Conservation (phyloP, 2,113 vertebrate genomes). For the Neomonachus schauinslandi region DNA sequence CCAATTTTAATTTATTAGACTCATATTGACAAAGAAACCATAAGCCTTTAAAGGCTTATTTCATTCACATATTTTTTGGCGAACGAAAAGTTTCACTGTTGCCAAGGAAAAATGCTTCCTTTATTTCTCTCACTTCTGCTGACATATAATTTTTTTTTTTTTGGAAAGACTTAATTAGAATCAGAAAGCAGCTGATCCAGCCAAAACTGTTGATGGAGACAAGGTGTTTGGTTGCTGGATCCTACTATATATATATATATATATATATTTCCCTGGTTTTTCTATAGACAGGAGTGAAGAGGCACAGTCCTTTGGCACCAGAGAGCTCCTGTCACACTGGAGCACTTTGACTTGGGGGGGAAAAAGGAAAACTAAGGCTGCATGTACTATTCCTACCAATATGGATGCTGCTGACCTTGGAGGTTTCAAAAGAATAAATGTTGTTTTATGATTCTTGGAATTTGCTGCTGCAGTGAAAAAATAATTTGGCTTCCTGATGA, state of each 20-base stretch:
- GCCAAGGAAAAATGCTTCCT: conserved; percentile 74
- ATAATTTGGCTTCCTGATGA: conserved; percentile 17
- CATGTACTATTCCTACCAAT: not conserved
- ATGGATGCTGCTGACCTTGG: conserved; percentile 24
- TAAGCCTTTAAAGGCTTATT: conserved; percentile 80
- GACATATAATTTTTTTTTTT: conserved; percentile 72
- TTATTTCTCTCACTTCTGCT: conserved; percentile 73
- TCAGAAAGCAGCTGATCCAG: conserved; percentile 70
- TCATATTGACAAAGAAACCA: conserved; percentile 79
- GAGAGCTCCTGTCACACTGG: not conserved
- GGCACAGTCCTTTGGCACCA: not conserved
- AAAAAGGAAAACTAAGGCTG: not conserved
- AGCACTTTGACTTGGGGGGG: not conserved
- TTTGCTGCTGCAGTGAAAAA: not conserved
- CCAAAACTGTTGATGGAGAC: conserved; percentile 67
- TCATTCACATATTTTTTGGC: conserved; percentile 79
- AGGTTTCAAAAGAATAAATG: conserved; percentile 38
- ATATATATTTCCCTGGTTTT: not conserved
- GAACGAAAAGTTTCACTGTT: conserved; percentile 53
- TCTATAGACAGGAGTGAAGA: not conserved
- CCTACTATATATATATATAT: conserved; percentile 25
- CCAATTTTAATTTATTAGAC: conserved; percentile 79
- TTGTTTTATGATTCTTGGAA: conserved; percentile 50
- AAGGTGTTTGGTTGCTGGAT: conserved; percentile 65
- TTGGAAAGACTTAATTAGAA: conserved; percentile 75